phyloP scores from a whole-genome alignment of 2,888 invertebrate species.

The Dasypogon diadema region DNA sequence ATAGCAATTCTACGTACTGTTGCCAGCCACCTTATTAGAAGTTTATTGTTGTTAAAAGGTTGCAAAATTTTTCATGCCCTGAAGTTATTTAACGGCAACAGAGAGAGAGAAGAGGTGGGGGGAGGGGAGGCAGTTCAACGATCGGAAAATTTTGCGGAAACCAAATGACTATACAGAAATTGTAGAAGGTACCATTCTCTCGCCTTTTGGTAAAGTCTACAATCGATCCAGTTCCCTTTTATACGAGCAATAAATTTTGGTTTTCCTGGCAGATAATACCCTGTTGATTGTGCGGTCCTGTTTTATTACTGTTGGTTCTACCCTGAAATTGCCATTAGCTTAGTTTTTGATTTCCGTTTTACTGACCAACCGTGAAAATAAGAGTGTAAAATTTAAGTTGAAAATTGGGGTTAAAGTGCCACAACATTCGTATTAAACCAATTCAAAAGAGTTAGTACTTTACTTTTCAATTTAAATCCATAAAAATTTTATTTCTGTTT shows the following conservation, averaged over 20 bases:
- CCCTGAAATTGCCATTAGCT: slow-evolving; percentile 12
- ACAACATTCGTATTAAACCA: too few relatives aligned
- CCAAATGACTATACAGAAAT: background rate
- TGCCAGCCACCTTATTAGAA: slow-evolving; percentile 42
- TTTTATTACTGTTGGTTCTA: slow-evolving; percentile 12
- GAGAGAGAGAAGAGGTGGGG: too few relatives aligned
- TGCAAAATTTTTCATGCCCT: slow-evolving; percentile 37
- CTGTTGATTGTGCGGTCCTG: slow-evolving; percentile 33
- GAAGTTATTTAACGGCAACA: slow-evolving; percentile 51
- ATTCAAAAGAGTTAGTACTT: too few relatives aligned
- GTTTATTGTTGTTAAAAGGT: slow-evolving; percentile 49
- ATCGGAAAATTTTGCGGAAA: slow-evolving; percentile 3
- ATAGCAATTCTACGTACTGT: background rate
- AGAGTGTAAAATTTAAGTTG: background rate
- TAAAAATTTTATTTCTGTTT: too few relatives aligned
- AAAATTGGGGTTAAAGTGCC: background rate
- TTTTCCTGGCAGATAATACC: slow-evolving; percentile 7
- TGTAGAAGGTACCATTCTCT: background rate
- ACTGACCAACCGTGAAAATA: background rate
- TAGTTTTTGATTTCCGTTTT: slow-evolving; percentile 8
- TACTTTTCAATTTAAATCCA: too few relatives aligned
- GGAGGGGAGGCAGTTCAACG: background rate
- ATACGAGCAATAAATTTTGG: slow-evolving; percentile 37
- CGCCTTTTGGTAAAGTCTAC: background rate
- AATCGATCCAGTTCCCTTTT: slow-evolving; percentile 40